Base-by-base conservation (phyloP, 2,888 invertebrate species). In the Protophormia terraenovae region DNA sequence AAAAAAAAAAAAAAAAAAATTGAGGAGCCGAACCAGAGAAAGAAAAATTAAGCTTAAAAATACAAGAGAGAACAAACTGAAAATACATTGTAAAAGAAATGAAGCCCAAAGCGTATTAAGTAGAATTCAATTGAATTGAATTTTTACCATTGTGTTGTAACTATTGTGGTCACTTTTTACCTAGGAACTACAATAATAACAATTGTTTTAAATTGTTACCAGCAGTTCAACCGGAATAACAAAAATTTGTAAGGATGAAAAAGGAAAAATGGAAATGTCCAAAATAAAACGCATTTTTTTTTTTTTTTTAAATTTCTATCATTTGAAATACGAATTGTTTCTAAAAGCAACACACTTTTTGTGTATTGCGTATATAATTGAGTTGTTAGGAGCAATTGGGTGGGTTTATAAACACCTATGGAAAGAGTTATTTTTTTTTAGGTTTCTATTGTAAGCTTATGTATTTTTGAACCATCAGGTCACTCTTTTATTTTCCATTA, bases 91-190 rank as follows among this genome's bases (percentile, higher is more conserved):
- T 35, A 73, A 78, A 78, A 73, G 66, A 85, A 85, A 85, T 58
- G 45, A 41, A 64, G 80, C 85, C 82, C 69, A 27, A 64, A 78
- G 85, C 85, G 53, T 71, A 71, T 82, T 82, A 85, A 75, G 73
- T 50, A 78, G 47, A 77, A 78, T 81, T 73, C 77, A 81, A 84
- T 82, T 82, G 81, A 69, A 82, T 85, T 85, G 55, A 73, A 67
- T 80, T 80, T 79, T 55, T 75, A 2, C 76, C 80, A 50, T 79
- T 64, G 53, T 64, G 45, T 55, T 73, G 47, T 22, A 71, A 72
- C 79, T 12, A 72, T 79, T 79, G 72, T 79, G 72, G 80, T 66
- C 72, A 55, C 72, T 41, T 73, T 66, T 80, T 66, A 47, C 45
- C 32, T 24, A 22, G 19, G 19, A 72, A 41, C 24, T 60, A 47